These are phyloP conservation scores for Channa argus DNA, from an alignment of 2,113 vertebrate species.

Conservation along the genomic window DNA sequence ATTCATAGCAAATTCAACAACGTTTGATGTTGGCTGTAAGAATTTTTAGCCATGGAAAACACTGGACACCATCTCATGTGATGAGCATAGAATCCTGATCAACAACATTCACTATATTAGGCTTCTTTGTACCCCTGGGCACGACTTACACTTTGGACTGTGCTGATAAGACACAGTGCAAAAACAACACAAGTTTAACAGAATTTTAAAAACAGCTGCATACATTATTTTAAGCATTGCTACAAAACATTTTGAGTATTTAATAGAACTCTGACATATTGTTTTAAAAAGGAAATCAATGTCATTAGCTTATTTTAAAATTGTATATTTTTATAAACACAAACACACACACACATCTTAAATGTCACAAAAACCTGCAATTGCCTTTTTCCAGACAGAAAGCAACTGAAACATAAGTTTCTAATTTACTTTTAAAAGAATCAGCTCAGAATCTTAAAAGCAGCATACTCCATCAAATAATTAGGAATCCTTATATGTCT, in stretches of 20 bases:
- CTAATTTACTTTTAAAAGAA: too few species aligned
- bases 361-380: too few species aligned
- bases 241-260: not conserved
- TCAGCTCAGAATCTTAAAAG: not conserved
- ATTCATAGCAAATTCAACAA: not conserved
- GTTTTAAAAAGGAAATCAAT: not conserved
- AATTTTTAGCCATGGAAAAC: not conserved
- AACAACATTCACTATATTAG: constrained; percentile 5
- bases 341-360: too few species aligned
- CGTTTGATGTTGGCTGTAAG: not conserved
- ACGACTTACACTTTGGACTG: constrained; percentile 47
- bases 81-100: not conserved
- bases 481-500: not conserved
- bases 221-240: not conserved
- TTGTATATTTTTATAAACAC: too few species aligned
- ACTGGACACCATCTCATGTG: not conserved
- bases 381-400: too few species aligned
- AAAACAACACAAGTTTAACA: constrained; percentile 27
- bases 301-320: not conserved
- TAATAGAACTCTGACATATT: not conserved
- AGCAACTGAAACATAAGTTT: too few species aligned
- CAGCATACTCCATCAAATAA: not conserved
- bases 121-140: not conserved
- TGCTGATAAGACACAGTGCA: constrained; percentile 49
- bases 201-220: not conserved